These are phyloP conservation scores for Chiloscyllium plagiosum DNA, from an alignment of 2,113 vertebrate genomes.

Conservation along the genomic window DNA sequence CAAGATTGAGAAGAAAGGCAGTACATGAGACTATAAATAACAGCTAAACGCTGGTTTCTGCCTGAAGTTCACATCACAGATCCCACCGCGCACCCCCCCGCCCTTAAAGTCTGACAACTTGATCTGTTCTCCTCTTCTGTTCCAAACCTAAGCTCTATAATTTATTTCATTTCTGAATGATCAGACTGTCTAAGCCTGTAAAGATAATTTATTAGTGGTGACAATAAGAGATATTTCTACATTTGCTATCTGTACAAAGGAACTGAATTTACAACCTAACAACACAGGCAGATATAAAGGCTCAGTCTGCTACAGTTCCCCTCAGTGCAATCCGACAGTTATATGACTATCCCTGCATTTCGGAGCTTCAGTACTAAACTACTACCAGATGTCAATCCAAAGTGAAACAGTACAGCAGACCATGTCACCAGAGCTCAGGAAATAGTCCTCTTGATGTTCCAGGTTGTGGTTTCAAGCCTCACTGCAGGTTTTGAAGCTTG, in stretches of 20 bases:
- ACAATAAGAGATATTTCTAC: not conserved
- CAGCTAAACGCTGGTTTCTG: not conserved
- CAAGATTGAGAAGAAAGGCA: not conserved
- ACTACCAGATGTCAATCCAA: not conserved
- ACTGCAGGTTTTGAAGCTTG: not conserved
- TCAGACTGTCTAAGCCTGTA: not conserved
- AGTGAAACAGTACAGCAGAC: not conserved
- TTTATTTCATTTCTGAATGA: conserved; percentile 21
- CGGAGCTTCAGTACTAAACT: not conserved
- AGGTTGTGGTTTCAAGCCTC: not conserved
- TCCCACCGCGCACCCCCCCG: not conserved
- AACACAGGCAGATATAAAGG: not conserved
- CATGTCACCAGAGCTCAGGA: not conserved
- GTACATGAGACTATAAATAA: not conserved
- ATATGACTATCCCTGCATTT: not conserved
- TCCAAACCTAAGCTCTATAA: not conserved
- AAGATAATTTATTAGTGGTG: not conserved
- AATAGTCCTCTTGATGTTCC: not conserved
- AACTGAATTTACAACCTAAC: not conserved
- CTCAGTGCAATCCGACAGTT: not conserved
- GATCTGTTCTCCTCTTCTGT: not conserved
- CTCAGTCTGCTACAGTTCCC: not conserved
- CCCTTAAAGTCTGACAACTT: not conserved
- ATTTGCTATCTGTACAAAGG: not conserved
- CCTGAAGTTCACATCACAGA: not conserved